phyloP scores from a whole-genome alignment of 1,140 invertebrate genomes.

The Galleria mellonella region DNA sequence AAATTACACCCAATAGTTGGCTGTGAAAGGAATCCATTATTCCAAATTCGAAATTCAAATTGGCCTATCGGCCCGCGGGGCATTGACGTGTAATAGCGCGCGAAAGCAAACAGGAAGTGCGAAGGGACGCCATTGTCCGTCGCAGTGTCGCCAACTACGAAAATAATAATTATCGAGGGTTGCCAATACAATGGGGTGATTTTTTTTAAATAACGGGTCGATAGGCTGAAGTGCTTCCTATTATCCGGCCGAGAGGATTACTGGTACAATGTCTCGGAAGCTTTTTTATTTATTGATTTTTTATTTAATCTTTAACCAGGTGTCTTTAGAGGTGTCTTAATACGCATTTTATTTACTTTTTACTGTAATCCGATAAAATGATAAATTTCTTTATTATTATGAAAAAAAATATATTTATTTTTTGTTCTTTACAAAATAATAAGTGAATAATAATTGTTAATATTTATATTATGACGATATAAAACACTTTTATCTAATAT shows the following conservation, averaged over 20 bases:
- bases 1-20: conserved; percentile 43
- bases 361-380: conserved; percentile 35
- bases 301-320: conserved; percentile 43
- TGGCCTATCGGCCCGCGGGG: conserved; percentile 54
- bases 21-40: conserved; percentile 51
- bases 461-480: too few relatives aligned
- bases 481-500: too few relatives aligned
- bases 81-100: conserved; percentile 71
- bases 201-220: conserved; percentile 63
- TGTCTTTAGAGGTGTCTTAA: conserved; percentile 52
- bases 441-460: too few relatives aligned
- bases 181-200: conserved; percentile 44
- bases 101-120: conserved; percentile 69
- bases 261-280: conserved; percentile 50
- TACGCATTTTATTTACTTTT: conserved; percentile 54
- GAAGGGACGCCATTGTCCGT: conserved; percentile 57
- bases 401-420: conserved; percentile 7
- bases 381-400: conserved; percentile 11
- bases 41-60: conserved; percentile 64
- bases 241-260: conserved; percentile 58
- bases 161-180: conserved; percentile 72
- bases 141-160: conserved; percentile 67
- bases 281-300: conserved; percentile 35
- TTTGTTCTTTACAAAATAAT: neutral
- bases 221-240: conserved; percentile 67